A percentile compares a stretch with the other conserved stretches of the same genome.
Conservation (phyloP, 2,113 vertebrate species). For the Psilopogon haemacephalus region DNA sequence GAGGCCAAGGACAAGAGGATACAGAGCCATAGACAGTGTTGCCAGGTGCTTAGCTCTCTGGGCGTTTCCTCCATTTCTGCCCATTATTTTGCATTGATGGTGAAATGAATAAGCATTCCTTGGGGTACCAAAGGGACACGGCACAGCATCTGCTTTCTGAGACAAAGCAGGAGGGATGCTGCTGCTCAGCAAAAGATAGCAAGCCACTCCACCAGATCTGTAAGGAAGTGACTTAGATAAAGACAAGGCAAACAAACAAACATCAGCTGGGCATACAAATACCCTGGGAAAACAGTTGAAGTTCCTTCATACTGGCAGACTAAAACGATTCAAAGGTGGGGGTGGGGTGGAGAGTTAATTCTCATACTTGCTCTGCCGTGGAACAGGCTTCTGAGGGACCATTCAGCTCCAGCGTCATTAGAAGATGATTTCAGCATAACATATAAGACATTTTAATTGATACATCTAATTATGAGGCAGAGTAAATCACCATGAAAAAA, state of each 20-base stretch:
- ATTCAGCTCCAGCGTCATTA: background rate
- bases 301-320: background rate
- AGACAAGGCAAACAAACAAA: background rate
- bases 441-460: background rate
- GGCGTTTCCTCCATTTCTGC: background rate
- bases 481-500: conserved; percentile 4
- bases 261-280: background rate
- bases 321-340: background rate
- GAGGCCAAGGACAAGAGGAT: background rate
- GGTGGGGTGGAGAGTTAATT: background rate
- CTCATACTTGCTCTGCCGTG: background rate
- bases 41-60: background rate
- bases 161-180: background rate
- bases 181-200: background rate
- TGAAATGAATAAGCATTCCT: background rate
- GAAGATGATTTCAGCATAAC: background rate
- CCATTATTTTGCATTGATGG: background rate
- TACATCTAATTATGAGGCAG: background rate
- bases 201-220: background rate
- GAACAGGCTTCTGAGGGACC: background rate
- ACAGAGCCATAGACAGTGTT: rapidly evolving
- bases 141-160: background rate
- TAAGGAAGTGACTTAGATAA: background rate
- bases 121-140: background rate
- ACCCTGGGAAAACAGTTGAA: background rate